These are phyloP conservation scores for Erpornis zantholeuca DNA, from an alignment of 2,113 vertebrate species.

Conservation along the genomic window DNA sequence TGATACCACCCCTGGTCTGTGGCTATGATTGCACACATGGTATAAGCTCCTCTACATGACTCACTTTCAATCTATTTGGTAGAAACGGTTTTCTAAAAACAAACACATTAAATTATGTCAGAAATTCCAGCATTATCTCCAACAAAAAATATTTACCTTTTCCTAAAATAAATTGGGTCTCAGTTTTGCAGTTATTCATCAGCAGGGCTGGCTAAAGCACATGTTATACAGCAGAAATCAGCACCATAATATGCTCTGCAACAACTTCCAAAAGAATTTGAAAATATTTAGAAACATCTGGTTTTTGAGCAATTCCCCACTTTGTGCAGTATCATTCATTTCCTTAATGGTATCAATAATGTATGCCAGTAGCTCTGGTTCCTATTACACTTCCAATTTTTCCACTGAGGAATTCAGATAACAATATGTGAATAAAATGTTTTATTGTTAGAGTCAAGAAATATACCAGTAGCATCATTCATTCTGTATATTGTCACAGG, in stretches of 20 bases:
- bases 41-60: neutral
- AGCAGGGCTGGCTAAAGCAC: neutral
- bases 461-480: neutral
- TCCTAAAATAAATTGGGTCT: neutral
- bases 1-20: neutral
- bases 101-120: neutral
- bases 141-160: neutral
- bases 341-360: neutral
- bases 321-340: neutral
- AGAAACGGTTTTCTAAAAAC: neutral
- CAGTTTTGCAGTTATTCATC: neutral
- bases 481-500: neutral
- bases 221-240: neutral
- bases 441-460: neutral
- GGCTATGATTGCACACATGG: neutral
- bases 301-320: neutral
- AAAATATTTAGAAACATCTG: neutral
- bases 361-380: neutral
- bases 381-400: neutral
- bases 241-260: neutral
- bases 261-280: neutral
- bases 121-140: neutral
- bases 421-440: neutral
- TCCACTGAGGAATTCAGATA: neutral
- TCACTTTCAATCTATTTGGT: neutral